phyloP scores from a whole-genome alignment of 1,140 invertebrate genomes.

The Heliconius hewitsoni region DNA sequence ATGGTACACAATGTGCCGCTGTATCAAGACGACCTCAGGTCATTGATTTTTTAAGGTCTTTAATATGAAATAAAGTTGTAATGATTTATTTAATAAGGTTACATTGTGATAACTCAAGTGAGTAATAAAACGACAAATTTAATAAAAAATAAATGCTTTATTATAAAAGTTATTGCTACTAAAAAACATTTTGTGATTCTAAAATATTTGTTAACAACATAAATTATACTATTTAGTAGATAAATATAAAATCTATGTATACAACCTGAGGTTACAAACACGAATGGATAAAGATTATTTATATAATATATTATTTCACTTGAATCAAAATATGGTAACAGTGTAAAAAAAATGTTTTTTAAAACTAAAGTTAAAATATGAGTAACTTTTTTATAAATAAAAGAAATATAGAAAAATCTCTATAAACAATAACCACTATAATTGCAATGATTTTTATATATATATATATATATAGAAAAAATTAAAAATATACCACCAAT shows the following conservation, averaged over 20 bases:
- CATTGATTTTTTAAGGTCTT: too few relatives aligned
- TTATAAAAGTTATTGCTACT: constrained; percentile 10
- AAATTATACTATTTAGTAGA: background rate
- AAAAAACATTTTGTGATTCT: constrained; percentile 1
- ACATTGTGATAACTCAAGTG: too few relatives aligned
- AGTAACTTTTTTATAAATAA: background rate
- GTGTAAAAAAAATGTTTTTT: background rate
- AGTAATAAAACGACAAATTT: constrained; percentile 11
- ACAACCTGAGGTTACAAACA: background rate
- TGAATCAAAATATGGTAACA: background rate
- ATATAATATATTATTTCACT: background rate
- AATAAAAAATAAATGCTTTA: constrained; percentile 16
- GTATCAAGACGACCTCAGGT: too few relatives aligned
- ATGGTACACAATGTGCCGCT: too few relatives aligned
- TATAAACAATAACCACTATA: background rate
- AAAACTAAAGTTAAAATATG: background rate
- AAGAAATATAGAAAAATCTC: background rate
- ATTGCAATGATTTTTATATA: background rate
- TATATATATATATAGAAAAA: background rate
- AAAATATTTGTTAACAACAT: constrained; percentile 26
- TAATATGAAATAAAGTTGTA: too few relatives aligned
- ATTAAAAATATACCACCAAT: background rate
- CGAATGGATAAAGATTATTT: constrained; percentile 9
- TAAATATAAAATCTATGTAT: constrained; percentile 4
- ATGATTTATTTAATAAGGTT: too few relatives aligned